Percentiles rank a stretch among this genome's conserved stretches.
These are phyloP conservation scores for Aramus guarauna DNA, from an alignment of 2,113 vertebrate genomes.

Conservation along the genomic window DNA sequence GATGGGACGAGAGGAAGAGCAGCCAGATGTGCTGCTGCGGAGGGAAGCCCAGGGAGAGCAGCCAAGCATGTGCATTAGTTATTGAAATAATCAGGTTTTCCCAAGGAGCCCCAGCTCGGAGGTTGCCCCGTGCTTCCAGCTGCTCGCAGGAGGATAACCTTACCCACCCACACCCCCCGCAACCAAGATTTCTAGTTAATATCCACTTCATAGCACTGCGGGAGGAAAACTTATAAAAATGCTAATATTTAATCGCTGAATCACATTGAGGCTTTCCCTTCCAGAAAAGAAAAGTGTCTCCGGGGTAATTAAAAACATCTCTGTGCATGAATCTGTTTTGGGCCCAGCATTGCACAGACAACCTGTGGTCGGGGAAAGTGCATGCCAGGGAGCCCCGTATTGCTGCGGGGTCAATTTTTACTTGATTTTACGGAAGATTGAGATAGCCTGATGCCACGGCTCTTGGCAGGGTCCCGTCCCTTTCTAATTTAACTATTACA, in stretches of 20 bases:
- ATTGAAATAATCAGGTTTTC: neutral
- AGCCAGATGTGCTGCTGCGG: neutral
- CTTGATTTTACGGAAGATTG: neutral
- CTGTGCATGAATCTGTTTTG: accelerated
- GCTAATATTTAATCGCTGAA: neutral
- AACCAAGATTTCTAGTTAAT: neutral
- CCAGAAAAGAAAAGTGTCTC: neutral
- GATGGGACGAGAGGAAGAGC: accelerated
- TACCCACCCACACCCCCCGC: neutral
- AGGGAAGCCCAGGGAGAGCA: neutral
- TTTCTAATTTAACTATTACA: neutral
- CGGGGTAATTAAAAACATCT: neutral
- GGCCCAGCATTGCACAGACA: neutral
- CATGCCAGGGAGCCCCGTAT: neutral
- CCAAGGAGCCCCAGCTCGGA: neutral
- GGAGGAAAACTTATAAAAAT: neutral
- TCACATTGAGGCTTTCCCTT: neutral
- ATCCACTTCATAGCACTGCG: neutral
- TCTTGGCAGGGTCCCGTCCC: neutral
- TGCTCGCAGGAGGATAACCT: neutral
- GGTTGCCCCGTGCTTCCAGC: neutral
- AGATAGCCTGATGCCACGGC: accelerated
- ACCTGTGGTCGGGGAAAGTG: accelerated
- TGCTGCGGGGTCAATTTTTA: accelerated
- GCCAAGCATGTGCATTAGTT: neutral